phyloP scores from a whole-genome alignment of 2,113 vertebrate species.

The Oncorhynchus keta region DNA sequence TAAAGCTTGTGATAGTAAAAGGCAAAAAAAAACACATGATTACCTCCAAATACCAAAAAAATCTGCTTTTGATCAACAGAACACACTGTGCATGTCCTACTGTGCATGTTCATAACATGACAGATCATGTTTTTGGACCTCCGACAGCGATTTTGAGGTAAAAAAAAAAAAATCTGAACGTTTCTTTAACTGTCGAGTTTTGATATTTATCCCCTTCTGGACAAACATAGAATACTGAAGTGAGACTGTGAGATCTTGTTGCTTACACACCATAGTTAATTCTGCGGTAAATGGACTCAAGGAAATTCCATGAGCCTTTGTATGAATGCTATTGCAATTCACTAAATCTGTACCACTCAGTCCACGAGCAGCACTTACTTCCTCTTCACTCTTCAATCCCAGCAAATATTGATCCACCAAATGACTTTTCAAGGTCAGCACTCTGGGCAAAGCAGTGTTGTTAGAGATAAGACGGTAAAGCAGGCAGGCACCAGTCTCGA shows the following conservation, averaged over 20 bases:
- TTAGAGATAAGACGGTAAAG: conserved; percentile 29
- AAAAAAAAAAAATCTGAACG: too few relatives aligned
- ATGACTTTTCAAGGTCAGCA: conserved; percentile 63
- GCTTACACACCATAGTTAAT: background rate
- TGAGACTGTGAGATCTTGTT: background rate
- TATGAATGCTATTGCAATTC: conserved; percentile 22
- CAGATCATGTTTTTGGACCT: too few relatives aligned
- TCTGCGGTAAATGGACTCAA: background rate
- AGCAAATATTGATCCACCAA: conserved; percentile 63
- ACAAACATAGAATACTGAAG: background rate
- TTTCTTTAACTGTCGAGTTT: too few relatives aligned
- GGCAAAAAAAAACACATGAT: too few relatives aligned
- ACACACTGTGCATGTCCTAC: too few relatives aligned
- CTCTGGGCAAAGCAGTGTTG: conserved; percentile 9
- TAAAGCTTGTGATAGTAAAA: too few relatives aligned
- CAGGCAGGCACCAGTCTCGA: background rate
- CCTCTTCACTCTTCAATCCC: conserved; percentile 39
- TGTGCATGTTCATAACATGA: too few relatives aligned
- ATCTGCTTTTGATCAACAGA: too few relatives aligned
- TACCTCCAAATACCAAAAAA: too few relatives aligned
- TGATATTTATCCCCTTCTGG: too few relatives aligned
- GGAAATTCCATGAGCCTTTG: background rate
- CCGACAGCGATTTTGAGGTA: too few relatives aligned
- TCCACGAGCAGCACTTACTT: background rate
- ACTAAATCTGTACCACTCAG: conserved; percentile 8